Conservation (phyloP, 2,113 vertebrate species). For the Mustela lutreola region DNA sequence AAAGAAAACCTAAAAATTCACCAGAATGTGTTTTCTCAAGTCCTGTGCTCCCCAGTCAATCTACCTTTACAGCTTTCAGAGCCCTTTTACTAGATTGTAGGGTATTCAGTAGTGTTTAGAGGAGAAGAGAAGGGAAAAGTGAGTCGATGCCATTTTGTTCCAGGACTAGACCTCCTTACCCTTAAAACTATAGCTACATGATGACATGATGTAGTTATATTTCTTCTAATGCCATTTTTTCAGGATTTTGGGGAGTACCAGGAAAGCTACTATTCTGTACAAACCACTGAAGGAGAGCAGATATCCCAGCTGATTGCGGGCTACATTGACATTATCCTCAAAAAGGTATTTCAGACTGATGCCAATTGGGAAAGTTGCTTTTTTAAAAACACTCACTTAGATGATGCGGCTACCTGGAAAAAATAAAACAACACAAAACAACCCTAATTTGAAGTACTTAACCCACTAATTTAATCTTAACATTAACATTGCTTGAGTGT, state of each 20-base stretch:
- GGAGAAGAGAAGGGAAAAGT: not conserved
- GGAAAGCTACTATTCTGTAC: constrained; percentile 99
- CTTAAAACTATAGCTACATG: not conserved
- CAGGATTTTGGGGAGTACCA: constrained; percentile 99
- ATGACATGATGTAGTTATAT: not conserved
- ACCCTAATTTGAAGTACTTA: not conserved
- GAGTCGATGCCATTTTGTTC: not conserved
- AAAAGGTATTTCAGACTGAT: constrained; percentile 91
- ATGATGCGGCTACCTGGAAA: not conserved
- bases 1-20: not conserved
- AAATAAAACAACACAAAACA: not conserved
- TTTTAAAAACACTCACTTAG: not conserved
- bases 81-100: not conserved
- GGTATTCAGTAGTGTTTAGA: not conserved
- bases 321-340: constrained; percentile 99
- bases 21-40: not conserved
- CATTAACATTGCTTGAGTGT: not conserved
- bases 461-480: not conserved
- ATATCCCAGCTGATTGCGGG: constrained; percentile 99
- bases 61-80: not conserved
- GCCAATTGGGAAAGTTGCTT: not conserved
- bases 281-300: constrained; percentile 99
- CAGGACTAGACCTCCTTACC: not conserved
- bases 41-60: not conserved
- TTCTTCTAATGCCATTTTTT: not conserved